Percentiles rank a stretch among this genome's conserved stretches.
phyloP scores from a whole-genome alignment of 2,113 vertebrate species.

The Hymenochirus boettgeri region DNA sequence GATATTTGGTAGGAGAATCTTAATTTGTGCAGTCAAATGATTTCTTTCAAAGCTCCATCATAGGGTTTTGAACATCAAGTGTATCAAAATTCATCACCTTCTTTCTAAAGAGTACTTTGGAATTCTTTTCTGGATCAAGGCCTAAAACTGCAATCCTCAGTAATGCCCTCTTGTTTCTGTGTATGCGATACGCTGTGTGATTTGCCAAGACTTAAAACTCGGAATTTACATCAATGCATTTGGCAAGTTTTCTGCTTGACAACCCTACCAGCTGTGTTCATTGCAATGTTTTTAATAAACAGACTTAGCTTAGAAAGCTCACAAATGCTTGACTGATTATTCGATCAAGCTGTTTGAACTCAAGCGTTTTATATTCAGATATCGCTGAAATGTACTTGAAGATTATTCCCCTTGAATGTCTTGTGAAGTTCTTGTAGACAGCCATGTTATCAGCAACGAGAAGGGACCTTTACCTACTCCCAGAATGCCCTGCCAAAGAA shows the following conservation, averaged over 20 bases:
- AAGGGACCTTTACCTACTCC: no score
- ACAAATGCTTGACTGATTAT: constrained; percentile 37
- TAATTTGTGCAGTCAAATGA: no score
- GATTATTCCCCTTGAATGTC: no score
- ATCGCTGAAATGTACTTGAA: constrained; percentile 19
- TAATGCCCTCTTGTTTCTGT: constrained; percentile 16
- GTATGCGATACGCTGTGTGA: constrained; percentile 16
- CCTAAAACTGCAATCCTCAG: constrained; percentile 15
- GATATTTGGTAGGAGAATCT: no score
- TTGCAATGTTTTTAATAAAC: constrained; percentile 39
- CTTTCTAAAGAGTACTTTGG: constrained; percentile 4
- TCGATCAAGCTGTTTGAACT: constrained; percentile 32
- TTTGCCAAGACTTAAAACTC: constrained; percentile 25
- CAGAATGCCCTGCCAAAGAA: no score
- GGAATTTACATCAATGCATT: constrained; percentile 30
- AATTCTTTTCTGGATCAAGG: constrained; percentile 12
- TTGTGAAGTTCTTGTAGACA: no score
- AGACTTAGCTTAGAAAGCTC: constrained; percentile 33
- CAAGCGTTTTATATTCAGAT: constrained; percentile 22
- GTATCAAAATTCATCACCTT: constrained; percentile 14
- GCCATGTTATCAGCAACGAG: no score
- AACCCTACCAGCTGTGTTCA: constrained; percentile 35
- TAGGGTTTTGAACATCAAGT: no score
- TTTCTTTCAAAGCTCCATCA: no score
- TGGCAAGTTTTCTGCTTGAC: constrained; percentile 32